These are phyloP conservation scores for Zeugodacus cucurbitae DNA, from an alignment of 1,140 invertebrate genomes.

Conservation along the genomic window DNA sequence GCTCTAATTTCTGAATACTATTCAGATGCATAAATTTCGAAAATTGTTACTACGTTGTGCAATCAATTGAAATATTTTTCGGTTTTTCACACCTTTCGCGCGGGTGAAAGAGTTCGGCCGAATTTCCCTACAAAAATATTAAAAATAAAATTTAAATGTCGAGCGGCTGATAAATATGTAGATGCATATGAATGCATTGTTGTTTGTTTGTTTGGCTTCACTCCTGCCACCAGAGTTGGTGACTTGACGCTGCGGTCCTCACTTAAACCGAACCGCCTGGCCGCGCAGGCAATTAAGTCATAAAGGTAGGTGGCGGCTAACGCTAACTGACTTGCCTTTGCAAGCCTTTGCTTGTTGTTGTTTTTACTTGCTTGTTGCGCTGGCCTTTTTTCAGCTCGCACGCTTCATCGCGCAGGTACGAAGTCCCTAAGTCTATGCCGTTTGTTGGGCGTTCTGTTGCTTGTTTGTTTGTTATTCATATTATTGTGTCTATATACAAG, in stretches of 20 bases:
- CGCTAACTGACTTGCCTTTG: neutral
- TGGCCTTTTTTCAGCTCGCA: too few relatives aligned
- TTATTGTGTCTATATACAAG: neutral
- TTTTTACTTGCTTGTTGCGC: neutral
- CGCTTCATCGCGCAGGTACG: too few relatives aligned
- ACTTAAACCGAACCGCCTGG: neutral
- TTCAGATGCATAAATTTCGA: neutral
- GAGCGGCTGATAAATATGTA: neutral
- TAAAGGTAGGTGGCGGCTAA: neutral
- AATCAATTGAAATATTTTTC: neutral
- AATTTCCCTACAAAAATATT: neutral
- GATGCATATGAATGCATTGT: neutral
- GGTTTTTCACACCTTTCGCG: neutral
- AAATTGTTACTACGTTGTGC: neutral
- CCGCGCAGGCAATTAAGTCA: neutral
- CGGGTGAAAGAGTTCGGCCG: neutral
- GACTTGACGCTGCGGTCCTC: neutral
- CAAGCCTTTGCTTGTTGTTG: neutral
- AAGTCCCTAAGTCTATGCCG: neutral
- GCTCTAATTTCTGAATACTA: neutral
- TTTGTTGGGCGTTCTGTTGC: neutral
- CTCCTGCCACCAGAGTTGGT: neutral
- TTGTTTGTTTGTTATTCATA: slow-evolving; percentile 15
- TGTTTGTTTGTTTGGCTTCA: neutral
- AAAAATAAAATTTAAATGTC: neutral